Percentiles rank a stretch among this genome's conserved stretches.
Conservation (phyloP, 2,797 vertebrate genomes). For the Tragelaphus oryx region DNA sequence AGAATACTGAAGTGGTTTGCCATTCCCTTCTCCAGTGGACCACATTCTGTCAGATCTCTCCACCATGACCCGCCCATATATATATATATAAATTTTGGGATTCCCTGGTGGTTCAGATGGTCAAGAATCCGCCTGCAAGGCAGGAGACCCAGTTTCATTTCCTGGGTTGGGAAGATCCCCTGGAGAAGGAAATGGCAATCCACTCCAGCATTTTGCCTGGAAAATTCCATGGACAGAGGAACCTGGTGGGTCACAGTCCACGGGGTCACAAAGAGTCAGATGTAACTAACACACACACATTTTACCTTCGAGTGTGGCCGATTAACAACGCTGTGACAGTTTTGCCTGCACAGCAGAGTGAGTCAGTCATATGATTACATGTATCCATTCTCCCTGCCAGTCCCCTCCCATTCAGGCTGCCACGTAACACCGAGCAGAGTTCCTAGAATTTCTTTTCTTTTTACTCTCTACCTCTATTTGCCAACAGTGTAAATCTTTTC, state of each 20-base stretch:
- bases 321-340: background rate
- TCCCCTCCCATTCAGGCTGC: background rate
- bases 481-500: background rate
- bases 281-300: background rate
- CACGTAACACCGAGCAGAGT: background rate
- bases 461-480: background rate
- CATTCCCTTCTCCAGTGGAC: no score
- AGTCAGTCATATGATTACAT: fast-evolving
- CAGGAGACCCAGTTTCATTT: background rate
- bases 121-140: background rate
- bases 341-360: background rate
- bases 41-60: no score
- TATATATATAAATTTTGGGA: no score
- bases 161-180: background rate
- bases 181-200: background rate
- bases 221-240: background rate
- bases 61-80: no score
- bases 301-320: background rate
- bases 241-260: background rate
- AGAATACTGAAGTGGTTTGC: no score
- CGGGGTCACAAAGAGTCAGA: background rate
- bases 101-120: background rate
- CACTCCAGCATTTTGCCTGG: background rate
- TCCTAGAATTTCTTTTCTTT: background rate
- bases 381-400: background rate